Base-by-base conservation (phyloP, 1,140 invertebrate species). In the Helicoverpa zea region DNA sequence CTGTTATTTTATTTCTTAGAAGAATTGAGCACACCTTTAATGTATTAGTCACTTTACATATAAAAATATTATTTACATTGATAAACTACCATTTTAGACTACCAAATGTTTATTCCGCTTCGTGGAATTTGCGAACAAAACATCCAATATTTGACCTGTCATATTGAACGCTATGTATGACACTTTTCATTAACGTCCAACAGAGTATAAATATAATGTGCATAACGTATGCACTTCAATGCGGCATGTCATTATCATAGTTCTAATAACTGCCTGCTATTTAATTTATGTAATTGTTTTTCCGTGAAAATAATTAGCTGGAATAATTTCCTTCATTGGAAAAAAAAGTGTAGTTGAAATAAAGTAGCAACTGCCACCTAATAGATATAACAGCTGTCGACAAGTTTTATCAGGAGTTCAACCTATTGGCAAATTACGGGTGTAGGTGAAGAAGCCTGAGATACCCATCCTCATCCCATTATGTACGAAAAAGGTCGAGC, bases 381-480 rank as follows among this genome's bases (percentile, higher is more conserved):
- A 47, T 68, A 68, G 13, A 52, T 56, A 43, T 56, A 35, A 54
- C 13, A 76, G 43, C 47, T 76, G 73, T 61, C 35, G 43, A 76
- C n/a, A 74, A 75, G 12, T 76, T 61, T 76, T 63, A 49, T 61
- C 18, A 49, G 18, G 23, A 76, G 74, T 16, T 63, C 74, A 76
- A 13, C 35, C 56, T 56, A 76, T 76, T 76, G 73, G 73, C 51
- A 70, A 79, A 70, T 79, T 79, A 68, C 77, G 66, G 64, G 35
- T 16, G 64, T 70, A 49, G 35, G 63, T 63, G 43, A 52, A 81
- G 64, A 80, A 83, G 63, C 81, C 52, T 79, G 63, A 16, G 63
- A 64, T 56, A 76, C 51, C 72, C 64, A 52, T 79, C 81, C 56
- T 81, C 80, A 80, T 77, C 73, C 51, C 64, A 70, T 83, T 80